These are phyloP conservation scores for Palythoa grandis DNA, from an alignment of 92 coral and sea anemone genomes.

Conservation along the genomic window DNA sequence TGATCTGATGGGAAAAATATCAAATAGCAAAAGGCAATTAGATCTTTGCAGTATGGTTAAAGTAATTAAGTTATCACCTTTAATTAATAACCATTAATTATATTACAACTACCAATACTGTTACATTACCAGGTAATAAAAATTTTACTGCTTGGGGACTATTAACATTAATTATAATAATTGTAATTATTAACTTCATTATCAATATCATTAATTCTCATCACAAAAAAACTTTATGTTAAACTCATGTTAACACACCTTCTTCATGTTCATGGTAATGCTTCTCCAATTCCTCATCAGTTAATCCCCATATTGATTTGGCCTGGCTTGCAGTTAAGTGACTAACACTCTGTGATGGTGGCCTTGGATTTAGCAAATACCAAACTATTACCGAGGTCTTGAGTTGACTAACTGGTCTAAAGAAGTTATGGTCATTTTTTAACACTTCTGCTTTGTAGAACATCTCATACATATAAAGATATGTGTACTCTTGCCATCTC, in stretches of 20 bases:
- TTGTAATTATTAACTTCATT: background rate
- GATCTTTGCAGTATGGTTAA: background rate
- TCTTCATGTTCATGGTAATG: conserved; percentile 88
- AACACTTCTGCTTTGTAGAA: conserved; percentile 97
- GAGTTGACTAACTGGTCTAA: conserved; percentile 98
- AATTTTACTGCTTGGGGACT: background rate
- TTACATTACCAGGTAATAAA: conserved; percentile 2
- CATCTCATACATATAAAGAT: conserved; percentile 95
- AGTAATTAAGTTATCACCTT: background rate
- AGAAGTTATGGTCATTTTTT: conserved; percentile 98
- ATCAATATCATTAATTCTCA: conserved; percentile 1
- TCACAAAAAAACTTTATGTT: background rate
- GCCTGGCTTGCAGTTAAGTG: conserved; percentile 99
- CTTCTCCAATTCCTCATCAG: conserved; percentile 94
- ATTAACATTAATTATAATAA: background rate
- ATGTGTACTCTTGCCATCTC: conserved; percentile 95
- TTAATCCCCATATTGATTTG: conserved; percentile 97
- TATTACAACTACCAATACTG: background rate
- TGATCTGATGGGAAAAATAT: conserved; percentile 21
- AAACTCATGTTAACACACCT: conserved; percentile 55
- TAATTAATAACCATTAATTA: background rate
- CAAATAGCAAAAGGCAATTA: background rate
- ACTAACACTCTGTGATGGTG: conserved; percentile 97
- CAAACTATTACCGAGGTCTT: conserved; percentile 99
- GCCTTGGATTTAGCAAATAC: conserved; percentile 91